Percentiles rank a stretch among this genome's conserved stretches.
Conservation (phyloP, 1,140 invertebrate genomes). For the Apocrypta bakeri region DNA sequence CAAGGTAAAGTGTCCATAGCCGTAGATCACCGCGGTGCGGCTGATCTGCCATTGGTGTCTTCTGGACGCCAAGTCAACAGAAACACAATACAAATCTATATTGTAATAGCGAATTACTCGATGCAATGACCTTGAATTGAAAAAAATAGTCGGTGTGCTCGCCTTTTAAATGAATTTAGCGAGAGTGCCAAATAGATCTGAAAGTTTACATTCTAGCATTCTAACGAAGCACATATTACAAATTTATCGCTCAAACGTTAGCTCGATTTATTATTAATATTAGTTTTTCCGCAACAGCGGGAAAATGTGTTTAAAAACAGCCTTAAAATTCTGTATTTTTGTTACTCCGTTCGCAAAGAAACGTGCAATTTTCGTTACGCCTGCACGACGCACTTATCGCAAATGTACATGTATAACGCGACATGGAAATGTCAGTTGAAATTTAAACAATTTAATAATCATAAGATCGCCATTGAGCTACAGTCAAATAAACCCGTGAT, state of each 20-base stretch:
- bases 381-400: too few relatives aligned
- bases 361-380: too few relatives aligned
- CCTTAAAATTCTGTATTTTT: too few relatives aligned
- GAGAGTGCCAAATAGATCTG: slow-evolving; percentile 68
- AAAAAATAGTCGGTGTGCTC: slow-evolving; percentile 66
- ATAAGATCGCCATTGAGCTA: not conserved
- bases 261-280: too few relatives aligned
- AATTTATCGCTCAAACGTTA: too few relatives aligned
- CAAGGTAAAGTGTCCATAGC: not conserved
- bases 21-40: too few relatives aligned
- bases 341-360: too few relatives aligned
- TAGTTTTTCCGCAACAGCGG: too few relatives aligned
- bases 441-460: not conserved
- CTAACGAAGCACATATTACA: not conserved
- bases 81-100: slow-evolving; percentile 63
- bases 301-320: too few relatives aligned
- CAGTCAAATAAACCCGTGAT: not conserved
- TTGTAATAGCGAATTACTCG: slow-evolving; percentile 58
- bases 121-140: slow-evolving; percentile 73
- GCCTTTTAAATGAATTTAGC: slow-evolving; percentile 64
- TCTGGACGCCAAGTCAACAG: not conserved
- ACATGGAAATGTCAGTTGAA: not conserved
- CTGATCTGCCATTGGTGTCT: too few relatives aligned
- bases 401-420: not conserved
- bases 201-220: slow-evolving; percentile 67